These are phyloP conservation scores for Sitodiplosis mosellana DNA, from an alignment of 1,140 invertebrate genomes.

Conservation along the genomic window DNA sequence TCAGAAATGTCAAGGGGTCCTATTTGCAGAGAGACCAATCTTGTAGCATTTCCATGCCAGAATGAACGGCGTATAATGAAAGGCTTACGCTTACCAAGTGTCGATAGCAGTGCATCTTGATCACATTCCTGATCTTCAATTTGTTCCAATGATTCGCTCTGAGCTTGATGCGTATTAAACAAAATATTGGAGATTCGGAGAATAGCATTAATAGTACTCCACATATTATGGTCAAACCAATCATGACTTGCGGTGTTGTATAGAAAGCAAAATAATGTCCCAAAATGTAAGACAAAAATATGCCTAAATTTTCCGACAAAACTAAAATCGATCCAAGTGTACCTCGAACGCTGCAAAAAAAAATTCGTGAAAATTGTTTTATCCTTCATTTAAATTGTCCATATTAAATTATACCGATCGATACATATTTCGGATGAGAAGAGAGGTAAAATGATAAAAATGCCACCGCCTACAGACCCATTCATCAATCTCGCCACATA, in stretches of 20 bases:
- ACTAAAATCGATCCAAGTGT: slow-evolving; percentile 30
- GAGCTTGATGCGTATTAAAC: no score
- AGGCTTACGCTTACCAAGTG: no score
- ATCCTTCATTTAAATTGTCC: background rate
- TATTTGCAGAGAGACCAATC: no score
- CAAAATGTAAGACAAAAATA: slow-evolving; percentile 28
- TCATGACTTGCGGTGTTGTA: slow-evolving; percentile 27
- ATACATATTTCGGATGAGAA: slow-evolving; percentile 28
- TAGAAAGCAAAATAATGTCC: slow-evolving; percentile 25
- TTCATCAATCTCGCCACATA: slow-evolving; percentile 24
- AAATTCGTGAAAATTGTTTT: background rate
- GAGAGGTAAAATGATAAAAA: slow-evolving; percentile 27
- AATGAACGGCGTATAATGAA: no score
- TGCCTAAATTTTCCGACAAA: slow-evolving; percentile 29
- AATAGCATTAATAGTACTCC: no score
- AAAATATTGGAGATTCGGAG: no score
- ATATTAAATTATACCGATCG: slow-evolving; percentile 12
- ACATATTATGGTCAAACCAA: slow-evolving; percentile 25
- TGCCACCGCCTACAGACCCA: slow-evolving; percentile 24
- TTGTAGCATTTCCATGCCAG: no score
- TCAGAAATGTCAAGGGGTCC: no score
- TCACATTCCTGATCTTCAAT: no score
- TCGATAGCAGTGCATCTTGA: no score
- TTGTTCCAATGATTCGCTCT: no score
- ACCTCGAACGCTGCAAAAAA: slow-evolving; percentile 23